Conservation (phyloP, 2,888 invertebrate species). For the Agonopterix heracliana region DNA sequence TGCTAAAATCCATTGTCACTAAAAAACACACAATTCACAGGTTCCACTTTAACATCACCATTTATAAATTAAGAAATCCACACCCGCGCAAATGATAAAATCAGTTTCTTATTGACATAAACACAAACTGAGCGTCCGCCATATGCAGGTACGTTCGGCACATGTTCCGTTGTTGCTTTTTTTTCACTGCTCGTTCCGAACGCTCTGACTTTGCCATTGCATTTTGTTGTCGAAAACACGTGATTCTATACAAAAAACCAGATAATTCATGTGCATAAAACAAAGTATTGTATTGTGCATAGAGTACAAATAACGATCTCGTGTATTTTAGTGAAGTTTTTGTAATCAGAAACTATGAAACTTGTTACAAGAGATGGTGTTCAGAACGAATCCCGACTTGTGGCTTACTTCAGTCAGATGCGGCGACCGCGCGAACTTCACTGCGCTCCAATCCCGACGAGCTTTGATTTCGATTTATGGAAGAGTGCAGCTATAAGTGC, state of each 20-base stretch:
- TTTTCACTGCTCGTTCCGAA: not conserved
- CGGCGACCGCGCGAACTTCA: slow-evolving; percentile 50
- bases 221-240: no score
- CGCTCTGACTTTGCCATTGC: no score
- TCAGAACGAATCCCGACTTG: slow-evolving; percentile 43
- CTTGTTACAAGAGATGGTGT: not conserved
- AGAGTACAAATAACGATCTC: no score
- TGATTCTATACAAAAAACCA: no score
- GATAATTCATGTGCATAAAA: no score
- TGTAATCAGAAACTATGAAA: no score
- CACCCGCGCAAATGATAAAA: slow-evolving; percentile 73
- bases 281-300: no score
- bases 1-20: slow-evolving; percentile 67
- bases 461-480: slow-evolving; percentile 76
- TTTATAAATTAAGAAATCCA: slow-evolving; percentile 59
- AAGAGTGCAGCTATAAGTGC: slow-evolving; percentile 59
- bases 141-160: slow-evolving; percentile 71
- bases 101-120: slow-evolving; percentile 75
- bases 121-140: slow-evolving; percentile 75
- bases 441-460: slow-evolving; percentile 61
- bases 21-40: slow-evolving; percentile 63
- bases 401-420: slow-evolving; percentile 45
- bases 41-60: slow-evolving; percentile 62
- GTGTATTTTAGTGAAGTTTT: no score
- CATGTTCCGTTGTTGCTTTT: slow-evolving; percentile 23